These are phyloP conservation scores for Chelidonichthys spinosus DNA, from an alignment of 2,797 vertebrate species.

Conservation along the genomic window DNA sequence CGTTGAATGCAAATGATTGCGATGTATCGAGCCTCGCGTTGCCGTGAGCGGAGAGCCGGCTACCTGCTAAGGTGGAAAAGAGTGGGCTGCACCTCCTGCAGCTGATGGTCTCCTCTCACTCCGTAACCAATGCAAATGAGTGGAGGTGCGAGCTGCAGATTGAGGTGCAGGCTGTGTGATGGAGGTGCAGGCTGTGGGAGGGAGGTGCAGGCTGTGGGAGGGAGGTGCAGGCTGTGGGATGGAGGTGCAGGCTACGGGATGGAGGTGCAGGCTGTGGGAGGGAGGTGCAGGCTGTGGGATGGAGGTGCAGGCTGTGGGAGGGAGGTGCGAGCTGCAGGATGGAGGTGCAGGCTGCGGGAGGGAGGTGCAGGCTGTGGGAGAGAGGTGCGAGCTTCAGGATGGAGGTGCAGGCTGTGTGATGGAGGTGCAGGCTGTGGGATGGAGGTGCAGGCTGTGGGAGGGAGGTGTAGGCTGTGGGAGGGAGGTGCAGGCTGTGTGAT, in stretches of 20 bases:
- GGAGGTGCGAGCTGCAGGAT: no score
- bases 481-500: conserved; percentile 50
- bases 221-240: conserved; percentile 48
- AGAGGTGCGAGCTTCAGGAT: no score
- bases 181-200: conserved; percentile 42
- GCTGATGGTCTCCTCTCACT: conserved; percentile 26
- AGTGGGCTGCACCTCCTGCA: conserved; percentile 39
- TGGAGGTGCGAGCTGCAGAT: not conserved
- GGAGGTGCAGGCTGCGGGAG: no score
- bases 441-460: conserved; percentile 50
- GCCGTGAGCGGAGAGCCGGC: conserved; percentile 39
- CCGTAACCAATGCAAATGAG: conserved; percentile 62
- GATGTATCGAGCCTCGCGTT: conserved; percentile 49
- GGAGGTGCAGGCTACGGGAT: conserved; percentile 50
- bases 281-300: conserved; percentile 50
- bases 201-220: conserved; percentile 48
- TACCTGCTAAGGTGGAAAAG: conserved; percentile 53
- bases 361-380: conserved; percentile 50
- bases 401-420: conserved; percentile 48
- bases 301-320: no score
- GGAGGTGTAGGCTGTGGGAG: no score
- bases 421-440: conserved; percentile 48
- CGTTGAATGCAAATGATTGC: conserved; percentile 59
- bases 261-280: no score
- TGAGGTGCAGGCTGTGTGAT: conserved; percentile 45